Base-by-base conservation (phyloP, 2,888 invertebrate species). In the Coelopa pilipes region DNA sequence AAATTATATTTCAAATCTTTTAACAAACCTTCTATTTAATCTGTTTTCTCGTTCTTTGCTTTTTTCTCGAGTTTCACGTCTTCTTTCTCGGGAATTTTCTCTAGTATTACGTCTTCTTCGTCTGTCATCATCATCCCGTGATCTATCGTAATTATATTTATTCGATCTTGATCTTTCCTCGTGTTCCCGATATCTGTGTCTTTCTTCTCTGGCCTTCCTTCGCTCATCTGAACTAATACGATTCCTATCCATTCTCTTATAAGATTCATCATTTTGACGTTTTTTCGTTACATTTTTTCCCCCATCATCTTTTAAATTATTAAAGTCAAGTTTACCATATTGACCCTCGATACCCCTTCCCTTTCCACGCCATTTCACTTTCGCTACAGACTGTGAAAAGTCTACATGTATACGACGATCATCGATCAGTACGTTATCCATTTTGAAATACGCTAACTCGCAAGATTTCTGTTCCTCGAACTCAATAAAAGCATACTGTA, bases 361-460 rank as follows among this genome's bases (percentile, higher is more conserved):
- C 88, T 96, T 96, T 1, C 96, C 96, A 71, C 92, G 90, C 95
- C 96, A 97, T 81, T 93, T 93, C 80, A 96, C 91, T 88, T 98
- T 98, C 1, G 99, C 93, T 0, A 99, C 99, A 67, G 98, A 98
- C 87, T 99, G 99, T 78, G 98, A 98, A 89, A 99, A 99, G 88
- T 99, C 99, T 0, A 99, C 99, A 89, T 99, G 99, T 82, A 99
- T 99, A 78, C 99, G 90, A 45, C 99, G 90, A 85, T 99, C 99
- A 88, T 99, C 99, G 81, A 99, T 99, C 9, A 99, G 89, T 0
- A 99, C 99, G 89, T 99, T 99, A 86, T 99, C 99, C 99, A 99
- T 99, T 89, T 99, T 99, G 83, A 99, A 98, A 88, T 96, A 99
- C 0, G 99, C 99, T 81, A 95, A 95, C 89, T 99, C 99, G 88